phyloP scores from a whole-genome alignment of 2,888 invertebrate genomes.

The Cheilosia grossa region DNA sequence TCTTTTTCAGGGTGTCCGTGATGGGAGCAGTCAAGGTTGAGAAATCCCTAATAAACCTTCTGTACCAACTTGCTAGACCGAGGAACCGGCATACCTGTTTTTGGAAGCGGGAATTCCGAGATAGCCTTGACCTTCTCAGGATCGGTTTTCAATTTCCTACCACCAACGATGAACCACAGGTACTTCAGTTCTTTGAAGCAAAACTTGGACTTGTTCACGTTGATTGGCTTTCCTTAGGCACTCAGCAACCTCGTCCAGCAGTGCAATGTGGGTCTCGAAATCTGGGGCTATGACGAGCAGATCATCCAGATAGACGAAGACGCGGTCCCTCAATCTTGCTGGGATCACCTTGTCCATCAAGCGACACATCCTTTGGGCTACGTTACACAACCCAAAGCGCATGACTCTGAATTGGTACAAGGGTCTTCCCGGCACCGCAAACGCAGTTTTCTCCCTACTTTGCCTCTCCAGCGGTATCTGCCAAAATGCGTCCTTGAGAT shows the following conservation, averaged over 20 bases:
- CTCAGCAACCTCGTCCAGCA: slow-evolving; percentile 36
- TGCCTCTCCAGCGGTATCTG: not conserved
- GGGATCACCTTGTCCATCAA: slow-evolving; percentile 42
- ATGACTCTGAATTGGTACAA: slow-evolving; percentile 23
- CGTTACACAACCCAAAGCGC: slow-evolving; percentile 48
- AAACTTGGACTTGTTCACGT: no score
- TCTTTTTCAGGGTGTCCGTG: not conserved
- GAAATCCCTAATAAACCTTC: slow-evolving; percentile 2
- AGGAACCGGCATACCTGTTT: no score
- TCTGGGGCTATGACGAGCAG: slow-evolving; percentile 8
- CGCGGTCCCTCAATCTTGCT: not conserved
- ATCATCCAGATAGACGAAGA: slow-evolving; percentile 4
- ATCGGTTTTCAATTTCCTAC: slow-evolving; percentile 44
- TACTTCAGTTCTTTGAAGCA: no score
- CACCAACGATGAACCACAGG: no score
- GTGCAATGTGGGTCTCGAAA: slow-evolving; percentile 32
- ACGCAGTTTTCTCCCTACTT: not conserved
- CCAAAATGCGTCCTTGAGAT: no score
- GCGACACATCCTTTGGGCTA: slow-evolving; percentile 59
- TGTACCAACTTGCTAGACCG: not conserved
- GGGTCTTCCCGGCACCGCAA: not conserved
- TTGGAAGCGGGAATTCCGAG: not conserved
- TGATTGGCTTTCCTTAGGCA: no score
- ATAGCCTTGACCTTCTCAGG: no score
- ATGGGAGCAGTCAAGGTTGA: not conserved